A percentile compares a stretch with the other conserved stretches of the same genome.
phyloP scores from a whole-genome alignment of 2,113 vertebrate species.

The Anthoscopus minutus region DNA sequence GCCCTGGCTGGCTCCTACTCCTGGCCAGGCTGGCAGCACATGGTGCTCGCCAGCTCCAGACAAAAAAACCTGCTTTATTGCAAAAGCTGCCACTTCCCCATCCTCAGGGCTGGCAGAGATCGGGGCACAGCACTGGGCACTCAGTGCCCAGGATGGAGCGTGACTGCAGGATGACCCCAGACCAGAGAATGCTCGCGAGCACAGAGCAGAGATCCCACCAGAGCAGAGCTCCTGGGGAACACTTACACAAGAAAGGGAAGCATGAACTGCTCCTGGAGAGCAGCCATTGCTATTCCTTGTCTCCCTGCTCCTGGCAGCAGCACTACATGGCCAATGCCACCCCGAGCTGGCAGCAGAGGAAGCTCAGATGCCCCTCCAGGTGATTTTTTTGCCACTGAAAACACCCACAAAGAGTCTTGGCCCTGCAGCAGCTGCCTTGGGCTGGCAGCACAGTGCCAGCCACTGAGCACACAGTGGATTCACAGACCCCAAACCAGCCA shows the following conservation, averaged over 20 bases:
- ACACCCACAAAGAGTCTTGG: neutral
- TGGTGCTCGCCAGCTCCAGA: neutral
- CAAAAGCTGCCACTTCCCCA: neutral
- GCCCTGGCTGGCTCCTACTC: neutral
- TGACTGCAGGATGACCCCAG: neutral
- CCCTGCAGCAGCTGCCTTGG: neutral
- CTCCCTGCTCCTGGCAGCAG: accelerated
- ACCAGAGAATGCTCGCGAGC: accelerated
- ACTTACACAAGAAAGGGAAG: neutral
- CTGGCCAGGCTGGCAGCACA: neutral
- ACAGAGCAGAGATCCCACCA: neutral
- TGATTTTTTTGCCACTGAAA: neutral
- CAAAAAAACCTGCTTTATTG: neutral
- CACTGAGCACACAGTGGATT: accelerated
- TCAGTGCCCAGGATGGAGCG: accelerated
- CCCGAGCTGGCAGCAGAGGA: neutral
- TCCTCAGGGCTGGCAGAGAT: neutral
- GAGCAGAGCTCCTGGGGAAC: neutral
- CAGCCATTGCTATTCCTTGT: neutral
- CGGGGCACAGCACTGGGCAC: accelerated
- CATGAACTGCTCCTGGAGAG: neutral
- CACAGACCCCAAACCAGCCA: neutral
- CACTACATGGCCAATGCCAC: accelerated
- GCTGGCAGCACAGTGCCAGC: neutral
- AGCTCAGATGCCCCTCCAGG: neutral